Base-by-base conservation (phyloP, 2,113 vertebrate genomes). In the Podiceps cristatus region DNA sequence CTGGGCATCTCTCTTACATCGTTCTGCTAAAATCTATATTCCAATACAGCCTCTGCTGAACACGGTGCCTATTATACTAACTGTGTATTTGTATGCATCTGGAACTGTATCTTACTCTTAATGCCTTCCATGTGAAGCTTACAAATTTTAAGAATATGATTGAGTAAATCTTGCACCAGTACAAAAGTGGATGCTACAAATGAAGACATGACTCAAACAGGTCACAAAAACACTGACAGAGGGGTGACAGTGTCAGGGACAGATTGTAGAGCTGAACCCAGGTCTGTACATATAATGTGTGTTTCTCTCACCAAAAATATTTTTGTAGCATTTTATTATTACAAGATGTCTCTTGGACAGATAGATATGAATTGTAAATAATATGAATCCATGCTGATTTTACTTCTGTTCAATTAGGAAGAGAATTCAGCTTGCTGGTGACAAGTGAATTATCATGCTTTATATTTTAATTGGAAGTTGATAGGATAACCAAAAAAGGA, bases 401-500 rank as follows among this genome's bases (percentile, higher is more conserved):
- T 72, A 73, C 31, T 86, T 72, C 27, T 75, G 25, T 50, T 84
- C n/a, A 78, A 10, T 76, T 55, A 58, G 12, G 40, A 82, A 37
- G 22, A 49, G 11, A 90, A 84, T 73, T 88, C 50, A 83, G 33
- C 23, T 92, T 89, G 17, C 40, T 79, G 47, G 18, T 59, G 74
- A 58, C 37, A 74, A 92, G 40, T 8, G 27, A 93, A 92, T 86
- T 50, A 82, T 53, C 45, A 37, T 60, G 40, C 35, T 67, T 91
- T 88, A 72, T 24, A 86, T 75, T 93, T 82, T 78, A 95, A 89
- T n/a, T 81, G 44, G 24, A 86, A 94, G 22, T 45, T 82, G n/a
- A 67, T 18, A 75, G 10, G 53, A 62, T 66, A 80, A 66, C 18
- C 4, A 83, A 82, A 92, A 86, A 80, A 24, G 12, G n/a, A 72